Evolutionary conservation across 2,113 vertebrate genomes (phyloP).

Genomic region (Oryctolagus cuniculus): DNA sequence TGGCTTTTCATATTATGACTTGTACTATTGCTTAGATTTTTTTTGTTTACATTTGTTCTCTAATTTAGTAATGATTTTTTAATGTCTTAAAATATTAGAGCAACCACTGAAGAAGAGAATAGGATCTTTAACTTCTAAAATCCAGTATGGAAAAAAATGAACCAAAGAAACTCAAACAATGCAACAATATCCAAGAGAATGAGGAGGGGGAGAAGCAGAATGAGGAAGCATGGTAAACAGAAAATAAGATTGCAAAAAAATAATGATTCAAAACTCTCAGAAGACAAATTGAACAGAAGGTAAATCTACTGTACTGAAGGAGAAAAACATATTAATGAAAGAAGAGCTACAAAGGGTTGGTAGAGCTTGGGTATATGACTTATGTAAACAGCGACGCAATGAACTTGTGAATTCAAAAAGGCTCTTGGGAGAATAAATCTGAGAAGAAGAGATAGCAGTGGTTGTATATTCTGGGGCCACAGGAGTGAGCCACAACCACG

Average conservation of each 20-base stretch:
- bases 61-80: constrained; percentile 79
- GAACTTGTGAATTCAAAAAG: background rate
- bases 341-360: constrained; percentile 20
- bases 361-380: background rate
- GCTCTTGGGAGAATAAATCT: background rate
- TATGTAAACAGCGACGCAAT: constrained; percentile 3
- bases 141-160: constrained; percentile 69
- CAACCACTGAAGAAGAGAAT: constrained; percentile 68
- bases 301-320: constrained; percentile 7
- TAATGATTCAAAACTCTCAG: background rate
- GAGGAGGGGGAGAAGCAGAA: background rate
- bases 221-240: background rate
- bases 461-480: background rate
- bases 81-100: constrained; percentile 78
- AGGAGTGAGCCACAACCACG: background rate
- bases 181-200: background rate
- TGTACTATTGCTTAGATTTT: constrained; percentile 43
- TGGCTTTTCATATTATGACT: constrained; percentile 7
- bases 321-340: constrained; percentile 18
- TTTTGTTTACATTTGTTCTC: constrained; percentile 26
- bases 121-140: constrained; percentile 72
- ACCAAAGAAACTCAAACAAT: constrained; percentile 58
- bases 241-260: background rate
- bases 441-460: background rate
- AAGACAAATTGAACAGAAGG: background rate